phyloP scores from a whole-genome alignment of 2,888 invertebrate genomes.

The Drosophila monieri region DNA sequence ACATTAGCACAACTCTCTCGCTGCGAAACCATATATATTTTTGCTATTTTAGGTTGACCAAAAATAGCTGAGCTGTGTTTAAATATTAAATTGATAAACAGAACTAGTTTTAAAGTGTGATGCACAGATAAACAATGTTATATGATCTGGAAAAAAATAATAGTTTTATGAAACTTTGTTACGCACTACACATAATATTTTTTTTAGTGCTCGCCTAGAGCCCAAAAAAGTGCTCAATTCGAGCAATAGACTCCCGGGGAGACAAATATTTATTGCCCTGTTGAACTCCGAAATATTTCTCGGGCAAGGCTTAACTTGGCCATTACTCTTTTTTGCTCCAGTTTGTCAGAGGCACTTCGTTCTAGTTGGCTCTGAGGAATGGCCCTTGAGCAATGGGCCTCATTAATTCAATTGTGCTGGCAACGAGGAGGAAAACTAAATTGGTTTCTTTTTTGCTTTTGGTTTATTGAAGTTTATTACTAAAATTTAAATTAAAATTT shows the following conservation, averaged over 20 bases:
- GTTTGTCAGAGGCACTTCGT: conserved; percentile 27
- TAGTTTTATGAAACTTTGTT: neutral
- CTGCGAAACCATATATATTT: conserved; percentile 1
- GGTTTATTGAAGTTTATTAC: conserved; percentile 56
- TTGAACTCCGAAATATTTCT: conserved; percentile 49
- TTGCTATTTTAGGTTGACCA: neutral
- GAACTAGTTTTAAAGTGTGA: neutral
- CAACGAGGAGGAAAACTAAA: conserved; percentile 22
- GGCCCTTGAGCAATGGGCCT: conserved; percentile 30
- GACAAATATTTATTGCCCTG: conserved; percentile 47
- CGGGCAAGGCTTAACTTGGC: conserved; percentile 31
- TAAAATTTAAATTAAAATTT: conserved; percentile 50
- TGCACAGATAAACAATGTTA: neutral
- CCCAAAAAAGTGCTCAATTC: conserved; percentile 1
- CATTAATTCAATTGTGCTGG: conserved; percentile 34
- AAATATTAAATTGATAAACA: neutral
- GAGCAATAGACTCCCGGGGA: conserved; percentile 25
- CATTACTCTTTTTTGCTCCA: conserved; percentile 46
- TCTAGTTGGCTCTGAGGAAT: conserved; percentile 23
- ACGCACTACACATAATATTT: neutral
- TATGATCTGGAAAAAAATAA: neutral
- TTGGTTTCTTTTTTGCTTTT: conserved; percentile 27
- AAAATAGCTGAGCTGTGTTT: conserved; percentile 3
- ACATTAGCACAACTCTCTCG: conserved; percentile 34
- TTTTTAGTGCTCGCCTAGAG: neutral